Conservation (phyloP, 2,888 invertebrate genomes). For the Philaethria dido region DNA sequence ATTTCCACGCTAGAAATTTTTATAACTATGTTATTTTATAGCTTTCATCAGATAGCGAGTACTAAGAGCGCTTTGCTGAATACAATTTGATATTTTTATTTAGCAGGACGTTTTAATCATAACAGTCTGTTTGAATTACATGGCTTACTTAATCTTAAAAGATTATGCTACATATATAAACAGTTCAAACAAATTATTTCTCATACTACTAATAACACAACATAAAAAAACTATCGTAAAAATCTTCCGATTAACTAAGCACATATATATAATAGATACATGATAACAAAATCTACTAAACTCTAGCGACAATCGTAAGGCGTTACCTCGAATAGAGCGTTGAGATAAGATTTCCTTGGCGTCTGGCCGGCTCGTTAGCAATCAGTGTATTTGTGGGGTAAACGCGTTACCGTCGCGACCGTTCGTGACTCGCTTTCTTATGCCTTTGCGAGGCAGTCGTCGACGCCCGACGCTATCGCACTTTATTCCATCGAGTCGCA, state of each 20-base stretch:
- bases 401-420: constrained; percentile 61
- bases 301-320: constrained; percentile 18
- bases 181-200: too few relatives aligned
- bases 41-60: constrained; percentile 9
- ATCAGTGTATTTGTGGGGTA: constrained; percentile 68
- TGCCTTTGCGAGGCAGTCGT: constrained; percentile 45
- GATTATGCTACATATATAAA: too few relatives aligned
- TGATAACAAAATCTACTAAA: constrained; percentile 3
- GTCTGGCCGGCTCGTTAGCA: constrained; percentile 61
- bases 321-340: constrained; percentile 47
- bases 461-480: constrained; percentile 30
- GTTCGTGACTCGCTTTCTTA: constrained; percentile 67
- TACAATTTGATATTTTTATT: not conserved
- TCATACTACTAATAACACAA: too few relatives aligned
- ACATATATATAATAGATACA: not conserved
- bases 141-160: too few relatives aligned
- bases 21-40: constrained; percentile 24
- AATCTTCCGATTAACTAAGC: not conserved
- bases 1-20: constrained; percentile 25
- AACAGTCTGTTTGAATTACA: not conserved
- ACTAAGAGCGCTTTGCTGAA: constrained; percentile 3
- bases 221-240: too few relatives aligned
- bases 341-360: constrained; percentile 57
- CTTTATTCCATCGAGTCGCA: constrained; percentile 47
- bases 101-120: not conserved